Evolutionary conservation across 2,113 vertebrate species (phyloP), one percentile per base, ranked within the genome.

Genomic region (Cephalopholis sonnerati): DNA sequence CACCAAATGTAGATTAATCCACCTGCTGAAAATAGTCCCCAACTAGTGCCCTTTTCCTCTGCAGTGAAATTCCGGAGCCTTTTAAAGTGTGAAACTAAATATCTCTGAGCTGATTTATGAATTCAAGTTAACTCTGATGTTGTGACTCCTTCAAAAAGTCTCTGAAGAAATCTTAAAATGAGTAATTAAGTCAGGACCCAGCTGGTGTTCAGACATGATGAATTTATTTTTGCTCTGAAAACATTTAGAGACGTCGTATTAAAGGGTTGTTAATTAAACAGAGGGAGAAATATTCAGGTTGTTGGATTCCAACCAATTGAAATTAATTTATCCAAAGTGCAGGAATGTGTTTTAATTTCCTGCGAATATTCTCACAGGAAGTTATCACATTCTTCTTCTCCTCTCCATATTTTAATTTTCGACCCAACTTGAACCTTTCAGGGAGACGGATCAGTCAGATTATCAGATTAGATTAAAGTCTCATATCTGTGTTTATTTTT

Each of bases 271-370:
- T 65, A 22, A 65, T 76, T 48, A 65, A 29, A 27, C 55, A 5
- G 24, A 25, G 62, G 24, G 41, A 9, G 41, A 44, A 44, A 44
- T 12, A 2, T 12, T 44, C 41, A 44, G 41, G 41, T 44, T 27
- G 36, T 27, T 57, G 22, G n/a, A 69, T 8, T 71, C 15, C 25
- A 15, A 71, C 36, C 36, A 18, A 17, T n/a, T 61, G 12, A 25
- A 25, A 53, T 74, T 7, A 50, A 36, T 63, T 12, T 2, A 4
- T 57, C 53, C n/a, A n/a, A 63, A 36, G 1, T 51, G 25, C 16
- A 62, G 77, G n/a, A 67, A 57, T 32, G 51, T 66, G 12, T 79
- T 79, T 71, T 79, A 11, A 53, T 71, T 54, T 70, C 57, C 73
- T 24, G 48, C 15, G 48, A 39, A 64, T 15, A 5, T 39, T 76